These are phyloP conservation scores for Scaptomyza caliginosa DNA, from an alignment of 2,888 invertebrate genomes.

Conservation along the genomic window DNA sequence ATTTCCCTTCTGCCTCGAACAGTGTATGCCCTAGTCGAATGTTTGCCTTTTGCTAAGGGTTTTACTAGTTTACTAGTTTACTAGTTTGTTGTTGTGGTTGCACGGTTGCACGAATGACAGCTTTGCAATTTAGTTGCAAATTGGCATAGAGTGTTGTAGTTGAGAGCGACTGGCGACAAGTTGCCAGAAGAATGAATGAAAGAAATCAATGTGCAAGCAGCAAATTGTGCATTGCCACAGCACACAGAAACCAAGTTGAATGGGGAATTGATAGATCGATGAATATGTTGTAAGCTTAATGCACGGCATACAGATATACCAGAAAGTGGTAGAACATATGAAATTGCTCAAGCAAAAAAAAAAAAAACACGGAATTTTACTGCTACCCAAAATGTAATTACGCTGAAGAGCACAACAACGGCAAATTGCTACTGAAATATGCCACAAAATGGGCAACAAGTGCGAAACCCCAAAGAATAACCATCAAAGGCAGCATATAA, in stretches of 20 bases:
- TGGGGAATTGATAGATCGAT: background rate
- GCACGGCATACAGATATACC: background rate
- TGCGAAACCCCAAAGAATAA: slow-evolving; percentile 43
- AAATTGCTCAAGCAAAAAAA: slow-evolving; percentile 12
- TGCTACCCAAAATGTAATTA: background rate
- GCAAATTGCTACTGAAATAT: slow-evolving; percentile 23
- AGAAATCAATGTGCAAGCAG: slow-evolving; percentile 41
- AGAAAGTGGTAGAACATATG: background rate
- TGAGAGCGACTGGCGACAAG: slow-evolving; percentile 55
- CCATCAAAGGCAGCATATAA: slow-evolving; percentile 49
- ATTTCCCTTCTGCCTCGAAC: too few species aligned
- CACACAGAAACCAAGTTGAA: background rate
- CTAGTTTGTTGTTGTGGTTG: slow-evolving; percentile 14
- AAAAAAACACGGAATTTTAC: too few species aligned
- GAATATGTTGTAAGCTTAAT: background rate
- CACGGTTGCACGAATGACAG: slow-evolving; percentile 56
- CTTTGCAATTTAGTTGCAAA: slow-evolving; percentile 71
- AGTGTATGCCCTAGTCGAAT: background rate
- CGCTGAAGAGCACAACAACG: background rate
- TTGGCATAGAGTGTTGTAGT: slow-evolving; percentile 67
- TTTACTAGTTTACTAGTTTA: slow-evolving; percentile 12
- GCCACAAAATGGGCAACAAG: slow-evolving; percentile 59
- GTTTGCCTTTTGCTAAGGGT: too few species aligned
- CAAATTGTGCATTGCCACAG: slow-evolving; percentile 4
- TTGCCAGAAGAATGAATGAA: slow-evolving; percentile 32